Base-by-base conservation (phyloP, 2,797 vertebrate species). In the Thalassophryne amazonica region DNA sequence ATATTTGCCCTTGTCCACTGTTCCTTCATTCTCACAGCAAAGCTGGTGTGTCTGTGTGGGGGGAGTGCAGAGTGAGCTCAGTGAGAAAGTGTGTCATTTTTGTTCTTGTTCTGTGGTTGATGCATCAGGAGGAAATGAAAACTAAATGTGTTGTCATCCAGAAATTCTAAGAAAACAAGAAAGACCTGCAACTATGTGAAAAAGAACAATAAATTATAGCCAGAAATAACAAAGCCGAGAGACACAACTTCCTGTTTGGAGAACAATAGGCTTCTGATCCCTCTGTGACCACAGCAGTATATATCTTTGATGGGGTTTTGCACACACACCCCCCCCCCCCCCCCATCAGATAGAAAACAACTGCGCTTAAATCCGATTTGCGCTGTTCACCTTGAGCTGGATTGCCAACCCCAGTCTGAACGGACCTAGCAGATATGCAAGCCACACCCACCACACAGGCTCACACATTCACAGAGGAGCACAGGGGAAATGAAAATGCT, bases 231-330 rank as follows among this genome's bases (percentile, higher is more conserved):
- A 42, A 48, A 38, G 36, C 37, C 32, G 15, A 12, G 58, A 36
- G 45, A 16, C 25, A 23, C 24, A 53, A 50, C 31, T 59, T 60
- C 66, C 43, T 75, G 62, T 75, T 70, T 53, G 54, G 22, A 56
- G 35, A 55, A 33, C 41, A 73, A 63, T 58, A 74, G 67, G 58
- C 71, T 65, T 12, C 60, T 62, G 59, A 76, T 72, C 35, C 54
- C 51, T 62, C 25, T 68, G 31, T 43, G 39, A 64, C 41, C 34
- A 10, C 27, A 55, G 28, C 27, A 33, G 31, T 32, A 38, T 54
- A 50, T 37, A 45, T 65, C 69, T 78, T 74, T 85, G 74, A 68
- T 66, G 56, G 49, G 3, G 22, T 53, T 60, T 66, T 54, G 58
- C 40, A n/a, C n/a, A n/a, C n/a, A n/a, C n/a, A n/a, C n/a, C n/a